Percentiles rank a stretch among this genome's conserved stretches.
Evolutionary conservation across 2,113 vertebrate species (phyloP).

Genomic region (Pongo pygmaeus): DNA sequence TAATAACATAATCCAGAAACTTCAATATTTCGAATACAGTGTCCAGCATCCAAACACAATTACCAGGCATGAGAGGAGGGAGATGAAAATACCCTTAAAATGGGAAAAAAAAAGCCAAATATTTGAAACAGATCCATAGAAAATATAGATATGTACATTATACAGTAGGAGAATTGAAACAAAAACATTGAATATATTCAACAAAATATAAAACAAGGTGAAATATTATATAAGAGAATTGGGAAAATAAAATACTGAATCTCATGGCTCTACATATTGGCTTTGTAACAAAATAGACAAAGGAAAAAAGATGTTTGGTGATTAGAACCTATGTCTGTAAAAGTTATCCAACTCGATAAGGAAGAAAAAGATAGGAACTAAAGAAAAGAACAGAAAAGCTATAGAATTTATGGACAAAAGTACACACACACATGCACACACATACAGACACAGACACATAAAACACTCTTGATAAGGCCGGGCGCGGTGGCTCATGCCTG

Average conservation of each 20-base stretch:
- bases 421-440: background rate
- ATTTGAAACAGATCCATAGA: background rate
- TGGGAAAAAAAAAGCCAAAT: fast-evolving
- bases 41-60: background rate
- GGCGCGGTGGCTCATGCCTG: too few relatives aligned
- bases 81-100: background rate
- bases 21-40: background rate
- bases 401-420: background rate
- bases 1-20: background rate
- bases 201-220: background rate
- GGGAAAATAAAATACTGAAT: background rate
- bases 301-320: background rate
- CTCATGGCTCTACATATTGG: background rate
- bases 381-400: background rate
- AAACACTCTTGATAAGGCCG: too few relatives aligned
- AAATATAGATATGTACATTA: background rate
- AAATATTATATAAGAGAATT: background rate
- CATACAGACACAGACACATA: too few relatives aligned
- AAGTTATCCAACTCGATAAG: background rate
- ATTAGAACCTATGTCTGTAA: background rate
- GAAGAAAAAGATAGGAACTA: background rate
- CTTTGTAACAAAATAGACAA: background rate
- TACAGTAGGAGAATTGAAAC: background rate
- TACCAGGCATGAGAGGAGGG: background rate
- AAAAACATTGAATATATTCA: background rate